A percentile compares a stretch with the other conserved stretches of the same genome.
Evolutionary conservation across 1,140 invertebrate genomes (phyloP).

Genomic region (Procambarus clarkii): DNA sequence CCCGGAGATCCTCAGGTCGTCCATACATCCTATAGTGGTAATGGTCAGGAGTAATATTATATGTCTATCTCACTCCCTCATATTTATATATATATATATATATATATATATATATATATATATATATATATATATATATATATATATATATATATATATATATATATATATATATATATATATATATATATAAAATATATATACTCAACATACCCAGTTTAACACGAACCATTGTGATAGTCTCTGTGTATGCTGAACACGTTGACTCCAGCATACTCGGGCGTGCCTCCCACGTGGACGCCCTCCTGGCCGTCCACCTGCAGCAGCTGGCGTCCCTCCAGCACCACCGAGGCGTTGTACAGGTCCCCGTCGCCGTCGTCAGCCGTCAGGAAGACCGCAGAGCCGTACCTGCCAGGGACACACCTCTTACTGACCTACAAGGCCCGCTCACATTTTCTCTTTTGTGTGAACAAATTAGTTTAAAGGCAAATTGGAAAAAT

Average conservation of each 20-base stretch:
- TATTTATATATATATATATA: too few species aligned
- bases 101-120: too few species aligned
- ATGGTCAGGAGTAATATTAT: neutral
- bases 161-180: too few species aligned
- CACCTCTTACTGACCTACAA: neutral
- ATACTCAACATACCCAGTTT: too few species aligned
- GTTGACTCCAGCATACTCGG: slow-evolving; percentile 92
- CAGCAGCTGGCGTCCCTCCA: slow-evolving; percentile 92
- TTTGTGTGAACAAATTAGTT: too few species aligned
- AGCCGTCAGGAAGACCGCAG: neutral
- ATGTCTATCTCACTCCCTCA: neutral
- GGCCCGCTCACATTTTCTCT: too few species aligned
- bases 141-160: too few species aligned
- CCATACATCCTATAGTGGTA: slow-evolving; percentile 82
- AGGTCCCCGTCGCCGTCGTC: slow-evolving; percentile 25
- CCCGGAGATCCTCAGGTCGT: slow-evolving; percentile 90
- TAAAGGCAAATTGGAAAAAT: too few species aligned
- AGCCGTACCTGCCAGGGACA: slow-evolving; percentile 24
- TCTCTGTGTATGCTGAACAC: slow-evolving; percentile 95
- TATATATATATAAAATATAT: too few species aligned
- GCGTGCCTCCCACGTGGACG: slow-evolving; percentile 94
- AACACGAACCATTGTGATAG: slow-evolving; percentile 88
- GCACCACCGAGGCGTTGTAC: slow-evolving; percentile 94
- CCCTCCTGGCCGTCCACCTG: slow-evolving; percentile 94
- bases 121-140: too few species aligned